Evolutionary conservation across 2,113 vertebrate genomes (phyloP).

Genomic region (Vireo altiloquus): DNA sequence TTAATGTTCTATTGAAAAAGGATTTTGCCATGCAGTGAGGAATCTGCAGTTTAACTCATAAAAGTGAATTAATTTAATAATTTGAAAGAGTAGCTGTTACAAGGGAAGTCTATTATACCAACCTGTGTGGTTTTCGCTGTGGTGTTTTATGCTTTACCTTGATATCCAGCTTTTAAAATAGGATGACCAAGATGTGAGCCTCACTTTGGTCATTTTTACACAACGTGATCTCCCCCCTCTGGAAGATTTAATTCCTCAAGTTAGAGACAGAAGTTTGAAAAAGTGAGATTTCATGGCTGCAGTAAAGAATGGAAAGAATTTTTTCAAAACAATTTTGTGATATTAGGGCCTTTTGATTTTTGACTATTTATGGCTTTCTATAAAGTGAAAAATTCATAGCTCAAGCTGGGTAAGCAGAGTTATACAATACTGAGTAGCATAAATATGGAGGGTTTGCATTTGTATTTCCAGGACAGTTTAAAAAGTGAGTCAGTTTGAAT

Average conservation of each 20-base stretch:
- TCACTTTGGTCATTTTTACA: background rate
- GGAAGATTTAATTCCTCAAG: background rate
- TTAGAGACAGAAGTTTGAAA: background rate
- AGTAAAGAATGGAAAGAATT: background rate
- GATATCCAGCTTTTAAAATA: background rate
- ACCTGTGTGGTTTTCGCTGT: background rate
- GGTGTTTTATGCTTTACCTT: background rate
- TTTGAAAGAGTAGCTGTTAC: background rate
- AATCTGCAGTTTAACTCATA: background rate
- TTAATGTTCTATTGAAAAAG: background rate
- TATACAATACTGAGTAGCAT: background rate
- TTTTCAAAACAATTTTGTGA: background rate
- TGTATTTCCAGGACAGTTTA: background rate
- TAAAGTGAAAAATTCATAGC: background rate
- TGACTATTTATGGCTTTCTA: background rate
- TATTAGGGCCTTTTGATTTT: background rate
- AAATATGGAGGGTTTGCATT: background rate
- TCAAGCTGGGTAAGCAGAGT: background rate
- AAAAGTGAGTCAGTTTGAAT: background rate
- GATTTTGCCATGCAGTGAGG: background rate
- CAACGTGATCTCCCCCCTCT: fast-evolving
- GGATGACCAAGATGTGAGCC: background rate
- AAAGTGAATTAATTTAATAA: background rate
- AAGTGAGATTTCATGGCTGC: background rate
- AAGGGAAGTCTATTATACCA: background rate